Conservation (phyloP, 2,797 vertebrate species). For the Cirrhinus mrigala region DNA sequence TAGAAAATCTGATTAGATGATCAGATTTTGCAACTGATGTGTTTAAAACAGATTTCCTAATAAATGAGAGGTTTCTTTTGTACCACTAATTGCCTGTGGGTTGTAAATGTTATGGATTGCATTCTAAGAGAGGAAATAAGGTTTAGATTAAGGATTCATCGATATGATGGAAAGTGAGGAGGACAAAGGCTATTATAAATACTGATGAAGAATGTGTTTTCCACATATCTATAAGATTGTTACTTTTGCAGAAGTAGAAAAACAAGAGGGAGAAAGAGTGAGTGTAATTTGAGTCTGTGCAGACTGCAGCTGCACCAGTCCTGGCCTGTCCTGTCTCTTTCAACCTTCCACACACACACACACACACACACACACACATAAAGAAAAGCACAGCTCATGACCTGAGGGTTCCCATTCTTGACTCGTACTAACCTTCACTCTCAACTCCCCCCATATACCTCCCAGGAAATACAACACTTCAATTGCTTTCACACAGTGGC, state of each 20-base stretch:
- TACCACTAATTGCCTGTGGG: not conserved
- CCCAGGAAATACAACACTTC: constrained; percentile 25
- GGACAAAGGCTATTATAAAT: not conserved
- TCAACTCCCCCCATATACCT: constrained; percentile 17
- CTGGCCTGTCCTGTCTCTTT: constrained; percentile 65
- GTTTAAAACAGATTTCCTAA: no score
- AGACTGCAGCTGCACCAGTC: constrained; percentile 64
- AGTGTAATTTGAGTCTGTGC: constrained; percentile 47
- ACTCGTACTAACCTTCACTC: constrained; percentile 36
- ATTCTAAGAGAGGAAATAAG: not conserved
- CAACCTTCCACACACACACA: not conserved
- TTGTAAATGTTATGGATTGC: not conserved
- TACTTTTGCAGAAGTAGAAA: not conserved
- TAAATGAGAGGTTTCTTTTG: not conserved
- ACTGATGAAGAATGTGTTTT: not conserved
- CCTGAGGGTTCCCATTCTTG: constrained; percentile 58
- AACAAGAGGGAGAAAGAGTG: constrained; percentile 27
- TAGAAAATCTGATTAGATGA: no score
- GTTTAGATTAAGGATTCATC: not conserved
- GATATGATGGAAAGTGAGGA: not conserved
- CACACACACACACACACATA: not conserved
- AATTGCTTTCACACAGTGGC: constrained; percentile 11
- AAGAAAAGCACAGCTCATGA: constrained; percentile 45
- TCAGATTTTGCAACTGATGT: not conserved
- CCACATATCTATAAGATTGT: not conserved